These are phyloP conservation scores for Plotosus lineatus DNA, from an alignment of 2,113 vertebrate genomes.

Conservation along the genomic window DNA sequence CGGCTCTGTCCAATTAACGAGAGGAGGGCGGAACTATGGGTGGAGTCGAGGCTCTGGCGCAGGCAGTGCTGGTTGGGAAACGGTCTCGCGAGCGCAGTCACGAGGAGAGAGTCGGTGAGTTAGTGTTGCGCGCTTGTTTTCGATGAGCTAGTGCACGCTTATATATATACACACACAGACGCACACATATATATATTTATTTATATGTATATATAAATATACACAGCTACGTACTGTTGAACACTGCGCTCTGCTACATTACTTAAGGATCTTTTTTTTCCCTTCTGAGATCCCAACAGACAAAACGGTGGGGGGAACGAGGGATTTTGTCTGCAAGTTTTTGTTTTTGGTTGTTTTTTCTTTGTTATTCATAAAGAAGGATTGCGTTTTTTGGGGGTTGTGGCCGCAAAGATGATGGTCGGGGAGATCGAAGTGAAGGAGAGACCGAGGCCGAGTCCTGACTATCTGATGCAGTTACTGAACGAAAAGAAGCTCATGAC, in stretches of 20 bases:
- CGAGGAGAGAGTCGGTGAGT: conserved; percentile 66
- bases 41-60: conserved; percentile 62
- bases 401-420: conserved; percentile 77
- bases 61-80: conserved; percentile 71
- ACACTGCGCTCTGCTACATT: conserved; percentile 14
- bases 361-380: conserved; percentile 56
- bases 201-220: too few species aligned
- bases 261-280: conserved; percentile 43
- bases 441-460: conserved; percentile 84
- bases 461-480: conserved; percentile 82
- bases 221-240: conserved; percentile 54
- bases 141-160: conserved; percentile 68
- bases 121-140: conserved; percentile 54
- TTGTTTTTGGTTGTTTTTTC: conserved; percentile 55
- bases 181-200: conserved; percentile 46
- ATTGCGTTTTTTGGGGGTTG: conserved; percentile 66
- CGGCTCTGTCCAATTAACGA: conserved; percentile 62
- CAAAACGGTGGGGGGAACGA: conserved; percentile 61
- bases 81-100: conserved; percentile 68
- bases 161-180: conserved; percentile 8
- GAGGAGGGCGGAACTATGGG: conserved; percentile 59
- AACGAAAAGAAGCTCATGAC: conserved; percentile 84
- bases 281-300: conserved; percentile 56
- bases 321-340: conserved; percentile 71
- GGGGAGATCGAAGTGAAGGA: conserved; percentile 85